Percentiles rank a stretch among this genome's conserved stretches.
Conservation (phyloP, 2,888 invertebrate species). For the Orchesella flavescens region DNA sequence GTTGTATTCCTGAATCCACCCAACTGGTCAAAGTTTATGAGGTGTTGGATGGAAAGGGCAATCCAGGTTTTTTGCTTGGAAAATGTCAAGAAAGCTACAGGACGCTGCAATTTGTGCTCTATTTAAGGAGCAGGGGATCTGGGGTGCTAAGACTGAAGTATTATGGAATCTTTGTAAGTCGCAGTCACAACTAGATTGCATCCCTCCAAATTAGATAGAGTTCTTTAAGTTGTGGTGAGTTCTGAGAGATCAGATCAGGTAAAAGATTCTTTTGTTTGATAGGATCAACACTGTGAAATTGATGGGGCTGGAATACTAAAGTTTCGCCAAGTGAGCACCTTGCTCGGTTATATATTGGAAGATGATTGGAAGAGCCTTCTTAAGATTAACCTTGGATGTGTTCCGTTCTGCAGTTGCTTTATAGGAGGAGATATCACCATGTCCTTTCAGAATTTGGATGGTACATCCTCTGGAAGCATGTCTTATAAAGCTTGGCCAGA, state of each 20-base stretch:
- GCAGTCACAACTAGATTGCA: neutral
- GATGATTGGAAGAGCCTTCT: conserved; percentile 61
- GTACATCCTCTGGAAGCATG: conserved; percentile 63
- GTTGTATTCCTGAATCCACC: conserved; percentile 47
- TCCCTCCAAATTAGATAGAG: neutral
- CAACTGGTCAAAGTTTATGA: conserved; percentile 56
- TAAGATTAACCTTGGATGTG: conserved; percentile 51
- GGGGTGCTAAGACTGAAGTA: conserved; percentile 56
- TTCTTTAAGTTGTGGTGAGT: neutral
- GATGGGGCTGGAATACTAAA: conserved; percentile 64
- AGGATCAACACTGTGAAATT: conserved; percentile 63
- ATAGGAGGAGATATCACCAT: conserved; percentile 47
- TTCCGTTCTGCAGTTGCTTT: conserved; percentile 63
- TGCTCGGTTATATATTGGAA: conserved; percentile 58
- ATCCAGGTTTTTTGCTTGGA: conserved; percentile 55
- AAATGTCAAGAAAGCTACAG: conserved; percentile 44
- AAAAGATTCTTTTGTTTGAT: neutral
- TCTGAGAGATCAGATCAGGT: neutral
- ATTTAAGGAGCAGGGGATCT: conserved; percentile 51
- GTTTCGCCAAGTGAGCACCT: conserved; percentile 53
- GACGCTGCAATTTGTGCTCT: conserved; percentile 48
- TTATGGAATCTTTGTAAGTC: conserved; percentile 59
- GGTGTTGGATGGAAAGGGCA: conserved; percentile 61
- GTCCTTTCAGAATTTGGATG: conserved; percentile 62
- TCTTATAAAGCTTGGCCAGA: conserved; percentile 63